phyloP scores from a whole-genome alignment of 2,113 vertebrate species.

The Lanius collurio region DNA sequence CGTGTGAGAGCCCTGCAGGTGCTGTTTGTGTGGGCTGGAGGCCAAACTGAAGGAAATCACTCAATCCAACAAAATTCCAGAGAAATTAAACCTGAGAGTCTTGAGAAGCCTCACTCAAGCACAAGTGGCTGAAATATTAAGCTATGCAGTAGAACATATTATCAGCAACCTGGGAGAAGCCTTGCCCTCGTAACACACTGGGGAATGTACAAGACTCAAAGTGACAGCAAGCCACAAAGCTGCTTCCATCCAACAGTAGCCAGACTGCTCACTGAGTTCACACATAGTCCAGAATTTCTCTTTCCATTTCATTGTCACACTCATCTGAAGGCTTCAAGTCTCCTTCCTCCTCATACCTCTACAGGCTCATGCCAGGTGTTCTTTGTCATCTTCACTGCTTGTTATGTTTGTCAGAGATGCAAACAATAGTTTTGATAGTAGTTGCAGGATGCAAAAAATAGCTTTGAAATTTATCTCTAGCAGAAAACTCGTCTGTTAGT shows the following conservation, averaged over 20 bases:
- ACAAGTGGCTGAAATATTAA: background rate
- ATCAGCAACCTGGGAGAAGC: background rate
- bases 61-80: background rate
- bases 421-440: background rate
- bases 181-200: background rate
- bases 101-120: background rate
- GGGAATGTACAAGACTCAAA: background rate
- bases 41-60: background rate
- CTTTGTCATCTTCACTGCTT: background rate
- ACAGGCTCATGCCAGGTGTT: background rate
- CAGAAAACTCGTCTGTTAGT: background rate
- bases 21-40: background rate
- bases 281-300: background rate
- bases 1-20: conserved; percentile 5
- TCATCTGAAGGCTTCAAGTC: background rate
- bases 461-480: background rate
- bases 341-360: background rate
- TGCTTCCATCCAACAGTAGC: background rate
- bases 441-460: background rate
- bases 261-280: background rate
- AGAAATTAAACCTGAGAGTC: background rate
- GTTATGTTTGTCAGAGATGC: background rate
- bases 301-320: background rate
- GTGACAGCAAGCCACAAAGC: background rate
- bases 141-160: background rate